These are phyloP conservation scores for Tenthredo notha DNA, from an alignment of 2,888 invertebrate species.

Conservation along the genomic window DNA sequence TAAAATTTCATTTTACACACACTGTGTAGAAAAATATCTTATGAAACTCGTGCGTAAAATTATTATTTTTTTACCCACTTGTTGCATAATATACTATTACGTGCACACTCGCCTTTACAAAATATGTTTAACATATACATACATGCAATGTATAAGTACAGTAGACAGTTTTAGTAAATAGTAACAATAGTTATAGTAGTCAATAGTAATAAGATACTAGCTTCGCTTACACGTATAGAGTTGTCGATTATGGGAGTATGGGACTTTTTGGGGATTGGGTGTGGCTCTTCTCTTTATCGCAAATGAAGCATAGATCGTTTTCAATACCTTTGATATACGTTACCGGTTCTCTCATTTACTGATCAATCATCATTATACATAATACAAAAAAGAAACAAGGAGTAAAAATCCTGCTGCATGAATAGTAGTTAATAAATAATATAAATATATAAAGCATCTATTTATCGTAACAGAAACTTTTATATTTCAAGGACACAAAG, in stretches of 20 bases:
- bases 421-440: neutral
- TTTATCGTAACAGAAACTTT: neutral
- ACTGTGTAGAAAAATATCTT: no score
- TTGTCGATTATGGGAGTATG: neutral
- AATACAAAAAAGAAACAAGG: neutral
- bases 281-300: neutral
- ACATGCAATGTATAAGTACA: slow-evolving; percentile 13
- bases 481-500: neutral
- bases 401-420: neutral
- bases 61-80: no score
- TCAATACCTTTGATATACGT: neutral
- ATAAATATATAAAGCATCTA: neutral
- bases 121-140: slow-evolving; percentile 21
- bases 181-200: slow-evolving; percentile 3
- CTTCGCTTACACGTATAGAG: neutral
- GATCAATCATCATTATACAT: neutral
- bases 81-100: neutral
- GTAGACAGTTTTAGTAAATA: slow-evolving; percentile 30
- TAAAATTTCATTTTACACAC: no score
- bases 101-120: slow-evolving; percentile 22
- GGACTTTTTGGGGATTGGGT: neutral
- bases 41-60: no score
- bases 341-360: neutral
- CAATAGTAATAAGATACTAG: slow-evolving; percentile 7
- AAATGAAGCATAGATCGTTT: slow-evolving; percentile 46